These are phyloP conservation scores for Bos indicus DNA, from an alignment of 2,113 vertebrate species.

Conservation along the genomic window DNA sequence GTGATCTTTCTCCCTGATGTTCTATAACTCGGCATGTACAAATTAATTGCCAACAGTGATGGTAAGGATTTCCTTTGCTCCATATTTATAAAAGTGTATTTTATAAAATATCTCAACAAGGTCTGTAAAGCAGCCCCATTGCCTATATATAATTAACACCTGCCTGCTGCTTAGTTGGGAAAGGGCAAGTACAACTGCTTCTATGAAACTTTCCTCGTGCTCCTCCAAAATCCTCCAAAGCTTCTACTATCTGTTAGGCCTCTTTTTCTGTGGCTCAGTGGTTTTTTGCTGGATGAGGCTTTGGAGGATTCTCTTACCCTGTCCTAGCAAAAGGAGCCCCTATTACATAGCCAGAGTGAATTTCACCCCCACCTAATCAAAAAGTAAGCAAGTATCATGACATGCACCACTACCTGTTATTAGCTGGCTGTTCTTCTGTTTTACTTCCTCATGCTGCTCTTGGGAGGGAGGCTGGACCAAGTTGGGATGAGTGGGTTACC, in stretches of 20 bases:
- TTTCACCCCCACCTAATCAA: neutral
- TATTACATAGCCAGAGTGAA: conserved; percentile 11
- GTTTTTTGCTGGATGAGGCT: neutral
- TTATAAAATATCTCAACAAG: conserved; percentile 26
- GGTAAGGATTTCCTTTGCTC: neutral
- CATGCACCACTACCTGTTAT: conserved; percentile 16
- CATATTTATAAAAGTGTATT: conserved; percentile 33
- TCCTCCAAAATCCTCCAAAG: neutral
- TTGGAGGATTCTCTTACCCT: neutral
- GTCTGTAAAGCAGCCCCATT: neutral
- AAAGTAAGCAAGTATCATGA: neutral
- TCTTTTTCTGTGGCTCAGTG: neutral
- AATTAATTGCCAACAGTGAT: conserved; percentile 25
- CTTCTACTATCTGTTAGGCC: neutral
- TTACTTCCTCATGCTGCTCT: conserved; percentile 5
- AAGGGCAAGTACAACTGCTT: conserved; percentile 6
- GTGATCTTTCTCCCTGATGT: neutral
- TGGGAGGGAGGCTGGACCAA: neutral
- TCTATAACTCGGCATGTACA: neutral
- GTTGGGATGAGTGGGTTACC: neutral
- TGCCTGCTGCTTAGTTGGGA: conserved; percentile 24
- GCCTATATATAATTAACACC: conserved; percentile 44
- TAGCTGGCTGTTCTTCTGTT: neutral
- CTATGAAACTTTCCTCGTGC: conserved; percentile 14
- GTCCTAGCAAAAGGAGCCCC: neutral